A percentile compares a stretch with the other conserved stretches of the same genome.
Conservation (phyloP, 1,140 invertebrate genomes). For the Drosophila ironensis region DNA sequence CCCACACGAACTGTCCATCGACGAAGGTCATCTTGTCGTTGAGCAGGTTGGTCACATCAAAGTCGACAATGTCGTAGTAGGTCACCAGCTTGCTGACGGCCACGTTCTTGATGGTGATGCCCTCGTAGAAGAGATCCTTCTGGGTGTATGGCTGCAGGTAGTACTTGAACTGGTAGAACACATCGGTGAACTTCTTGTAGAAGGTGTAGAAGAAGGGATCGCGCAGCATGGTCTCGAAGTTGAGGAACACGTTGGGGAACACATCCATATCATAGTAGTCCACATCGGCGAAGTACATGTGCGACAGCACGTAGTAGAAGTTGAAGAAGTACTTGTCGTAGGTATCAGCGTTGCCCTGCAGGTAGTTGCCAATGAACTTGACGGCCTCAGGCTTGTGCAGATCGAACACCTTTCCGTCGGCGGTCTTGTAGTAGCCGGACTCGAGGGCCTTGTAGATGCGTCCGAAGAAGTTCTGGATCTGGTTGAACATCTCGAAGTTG, state of each 20-base stretch:
- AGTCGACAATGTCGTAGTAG: slow-evolving; percentile 87
- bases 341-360: slow-evolving; percentile 86
- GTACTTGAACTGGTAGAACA: slow-evolving; percentile 83
- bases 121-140: slow-evolving; percentile 84
- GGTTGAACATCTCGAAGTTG: slow-evolving; percentile 56
- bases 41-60: slow-evolving; percentile 86
- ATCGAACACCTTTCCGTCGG: slow-evolving; percentile 82
- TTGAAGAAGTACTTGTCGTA: slow-evolving; percentile 84
- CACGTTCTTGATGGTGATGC: slow-evolving; percentile 86
- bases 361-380: slow-evolving; percentile 85
- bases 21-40: slow-evolving; percentile 79
- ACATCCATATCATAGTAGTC: slow-evolving; percentile 53
- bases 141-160: slow-evolving; percentile 84
- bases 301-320: slow-evolving; percentile 83
- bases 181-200: slow-evolving; percentile 83
- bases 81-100: slow-evolving; percentile 86
- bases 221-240: slow-evolving; percentile 84
- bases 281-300: slow-evolving; percentile 81
- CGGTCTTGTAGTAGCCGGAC: slow-evolving; percentile 83
- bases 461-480: slow-evolving; percentile 83
- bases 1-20: slow-evolving; percentile 68
- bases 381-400: slow-evolving; percentile 83
- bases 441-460: slow-evolving; percentile 86
- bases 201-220: slow-evolving; percentile 87
- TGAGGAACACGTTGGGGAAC: slow-evolving; percentile 82